Evolutionary conservation across 2,113 vertebrate genomes (phyloP), one percentile per base, ranked within the genome.

Genomic region (Brienomyrus longianalis): DNA sequence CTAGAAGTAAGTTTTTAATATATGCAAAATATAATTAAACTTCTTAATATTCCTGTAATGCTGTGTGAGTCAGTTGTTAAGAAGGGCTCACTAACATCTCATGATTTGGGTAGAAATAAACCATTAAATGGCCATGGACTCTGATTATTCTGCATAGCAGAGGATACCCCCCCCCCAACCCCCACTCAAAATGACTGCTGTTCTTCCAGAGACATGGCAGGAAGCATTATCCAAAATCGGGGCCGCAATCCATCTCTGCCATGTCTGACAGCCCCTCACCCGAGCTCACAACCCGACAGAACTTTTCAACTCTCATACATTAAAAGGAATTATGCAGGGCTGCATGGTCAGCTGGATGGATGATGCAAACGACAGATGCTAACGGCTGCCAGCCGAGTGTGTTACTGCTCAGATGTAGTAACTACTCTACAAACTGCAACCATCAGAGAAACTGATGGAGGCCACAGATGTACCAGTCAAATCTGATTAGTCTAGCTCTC

Each of bases 321-420:
- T 95, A 95, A 94, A 92, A 91, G 92, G 92, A 93, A 94, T 95
- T 94, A 95, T 95, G 92, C 93, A 93, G 92, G 92, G 89, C 91
- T 89, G 89, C 92, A 92, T 93, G 92, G 92, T 93, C 91, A 89
- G 90, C 92, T 88, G 35, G 90, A 94, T 95, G 94, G 95, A 92
- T 94, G 93, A 91, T 91, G 91, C 93, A 92, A 92, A 92, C 90
- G 90, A 91, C 90, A 93, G 90, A 92, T 92, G 93, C 92, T 91
- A 94, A 92, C 92, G 92, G 92, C 93, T 93, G 94, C 92, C 35
- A 43, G 74, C 17, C 5, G 17, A 19, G 74, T 43, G 35, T 43
- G 31, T 80, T 80, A 31, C 2, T 39, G 35, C 35, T 80, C 74
- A 43, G 10, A 31, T 70, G 31, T 13, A 70, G 62, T 70, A 70